phyloP scores from a whole-genome alignment of 1,140 invertebrate genomes.

The Eumeta japonica region DNA sequence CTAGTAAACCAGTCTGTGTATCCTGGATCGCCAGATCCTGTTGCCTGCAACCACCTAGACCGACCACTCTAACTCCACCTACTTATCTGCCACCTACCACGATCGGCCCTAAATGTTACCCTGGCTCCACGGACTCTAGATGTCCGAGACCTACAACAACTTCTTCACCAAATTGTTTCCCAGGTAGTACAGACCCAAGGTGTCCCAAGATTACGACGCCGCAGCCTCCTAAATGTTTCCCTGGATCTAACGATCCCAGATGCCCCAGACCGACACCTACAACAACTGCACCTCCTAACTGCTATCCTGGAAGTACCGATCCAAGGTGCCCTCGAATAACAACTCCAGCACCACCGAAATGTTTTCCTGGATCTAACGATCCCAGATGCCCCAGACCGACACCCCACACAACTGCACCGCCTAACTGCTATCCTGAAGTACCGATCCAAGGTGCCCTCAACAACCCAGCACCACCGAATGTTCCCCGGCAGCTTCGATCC shows the following conservation, averaged over 20 bases:
- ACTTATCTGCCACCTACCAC: slow-evolving; percentile 12
- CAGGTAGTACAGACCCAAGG: slow-evolving; percentile 39
- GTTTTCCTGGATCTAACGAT: slow-evolving; percentile 36
- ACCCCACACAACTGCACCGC: too few relatives aligned
- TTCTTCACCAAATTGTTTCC: slow-evolving; percentile 25
- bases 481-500: slow-evolving; percentile 27
- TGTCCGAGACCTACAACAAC: slow-evolving; percentile 19
- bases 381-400: slow-evolving; percentile 20
- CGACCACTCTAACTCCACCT: slow-evolving; percentile 9
- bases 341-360: slow-evolving; percentile 22
- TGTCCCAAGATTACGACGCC: slow-evolving; percentile 28
- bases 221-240: too few relatives aligned
- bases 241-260: too few relatives aligned
- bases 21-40: slow-evolving; percentile 33
- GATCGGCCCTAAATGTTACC: slow-evolving; percentile 30
- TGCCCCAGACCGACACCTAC: too few relatives aligned
- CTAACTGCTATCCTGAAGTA: slow-evolving; percentile 11
- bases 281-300: too few relatives aligned
- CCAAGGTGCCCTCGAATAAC: slow-evolving; percentile 27
- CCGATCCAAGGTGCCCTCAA: slow-evolving; percentile 28
- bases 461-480: slow-evolving; percentile 16
- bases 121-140: slow-evolving; percentile 43
- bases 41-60: slow-evolving; percentile 23
- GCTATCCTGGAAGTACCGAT: slow-evolving; percentile 8
- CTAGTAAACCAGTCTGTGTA: slow-evolving; percentile 41